phyloP scores from a whole-genome alignment of 2,797 vertebrate genomes.

The Lepidocolaptes lacrymiger region DNA sequence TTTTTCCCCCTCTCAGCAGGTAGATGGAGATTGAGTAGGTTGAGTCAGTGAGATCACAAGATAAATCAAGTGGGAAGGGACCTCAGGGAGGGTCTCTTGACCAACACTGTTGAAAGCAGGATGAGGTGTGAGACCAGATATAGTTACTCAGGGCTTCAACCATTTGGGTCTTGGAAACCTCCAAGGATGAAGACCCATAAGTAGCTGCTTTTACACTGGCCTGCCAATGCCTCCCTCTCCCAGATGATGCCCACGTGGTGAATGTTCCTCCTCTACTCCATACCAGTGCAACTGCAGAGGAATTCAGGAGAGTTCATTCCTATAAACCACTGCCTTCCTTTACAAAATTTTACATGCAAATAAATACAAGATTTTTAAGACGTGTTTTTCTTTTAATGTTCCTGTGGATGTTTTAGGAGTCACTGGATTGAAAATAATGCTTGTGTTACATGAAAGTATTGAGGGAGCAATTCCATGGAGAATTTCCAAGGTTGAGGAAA shows the following conservation, averaged over 20 bases:
- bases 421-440: background rate
- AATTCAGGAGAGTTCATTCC: background rate
- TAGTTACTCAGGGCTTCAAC: background rate
- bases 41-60: background rate
- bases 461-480: background rate
- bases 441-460: background rate
- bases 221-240: background rate
- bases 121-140: background rate
- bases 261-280: background rate
- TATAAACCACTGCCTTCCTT: background rate
- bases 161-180: background rate
- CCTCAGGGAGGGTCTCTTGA: background rate
- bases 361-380: background rate
- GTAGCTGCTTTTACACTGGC: background rate
- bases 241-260: background rate
- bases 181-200: background rate
- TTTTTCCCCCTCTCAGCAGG: accelerated
- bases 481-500: background rate
- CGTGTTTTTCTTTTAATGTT: background rate
- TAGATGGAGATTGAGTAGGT: background rate
- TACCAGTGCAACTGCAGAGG: background rate
- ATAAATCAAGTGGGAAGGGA: background rate
- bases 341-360: background rate
- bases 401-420: background rate
- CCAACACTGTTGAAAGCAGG: background rate